Conservation (phyloP, 2,888 invertebrate genomes). For the Ceriagrion tenellum region DNA sequence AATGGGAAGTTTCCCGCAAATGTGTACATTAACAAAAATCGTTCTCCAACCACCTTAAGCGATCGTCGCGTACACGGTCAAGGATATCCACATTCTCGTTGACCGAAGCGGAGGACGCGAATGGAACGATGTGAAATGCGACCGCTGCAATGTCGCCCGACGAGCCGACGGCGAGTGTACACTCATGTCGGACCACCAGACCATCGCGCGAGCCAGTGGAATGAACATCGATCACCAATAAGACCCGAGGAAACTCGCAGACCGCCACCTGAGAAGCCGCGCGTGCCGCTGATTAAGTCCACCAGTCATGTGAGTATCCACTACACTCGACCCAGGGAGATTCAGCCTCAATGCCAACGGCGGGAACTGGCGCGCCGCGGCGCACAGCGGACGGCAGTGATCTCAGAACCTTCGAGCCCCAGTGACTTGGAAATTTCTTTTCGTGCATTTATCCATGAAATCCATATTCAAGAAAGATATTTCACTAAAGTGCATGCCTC, state of each 20-base stretch:
- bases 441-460: too few species aligned
- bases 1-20: too few species aligned
- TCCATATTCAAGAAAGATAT: too few species aligned
- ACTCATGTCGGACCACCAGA: neutral
- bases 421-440: too few species aligned
- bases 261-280: neutral
- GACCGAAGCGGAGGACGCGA: neutral
- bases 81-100: neutral
- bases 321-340: too few species aligned
- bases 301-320: neutral
- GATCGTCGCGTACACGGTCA: neutral
- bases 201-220: neutral
- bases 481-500: too few species aligned
- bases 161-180: neutral
- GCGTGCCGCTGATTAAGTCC: neutral
- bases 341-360: too few species aligned
- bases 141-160: neutral
- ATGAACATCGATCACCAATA: constrained; percentile 8
- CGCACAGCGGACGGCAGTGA: too few species aligned
- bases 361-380: too few species aligned
- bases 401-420: too few species aligned
- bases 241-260: neutral
- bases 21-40: too few species aligned
- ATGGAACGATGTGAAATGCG: neutral
- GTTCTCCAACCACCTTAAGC: too few species aligned